A percentile compares a stretch with the other conserved stretches of the same genome.
Conservation (phyloP, 2,888 invertebrate species). For the Orchesellides sinensis region DNA sequence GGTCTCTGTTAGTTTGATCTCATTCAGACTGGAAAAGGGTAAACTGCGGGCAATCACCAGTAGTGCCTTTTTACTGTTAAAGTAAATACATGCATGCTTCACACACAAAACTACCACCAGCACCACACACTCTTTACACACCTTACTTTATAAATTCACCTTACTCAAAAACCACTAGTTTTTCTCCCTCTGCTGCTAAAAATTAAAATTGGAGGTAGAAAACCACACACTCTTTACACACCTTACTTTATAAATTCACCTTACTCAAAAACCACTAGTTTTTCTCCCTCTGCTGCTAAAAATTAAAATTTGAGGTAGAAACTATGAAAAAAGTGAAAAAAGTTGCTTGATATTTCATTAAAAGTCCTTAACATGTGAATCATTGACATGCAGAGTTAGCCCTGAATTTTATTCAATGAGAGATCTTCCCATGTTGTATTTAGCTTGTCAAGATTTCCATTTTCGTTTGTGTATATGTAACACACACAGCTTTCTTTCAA, state of each 20-base stretch:
- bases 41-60: slow-evolving; percentile 59
- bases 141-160: too few relatives aligned
- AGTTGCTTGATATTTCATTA: slow-evolving; percentile 60
- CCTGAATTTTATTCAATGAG: slow-evolving; percentile 56
- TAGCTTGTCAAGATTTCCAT: too few relatives aligned
- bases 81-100: slow-evolving; percentile 46
- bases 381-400: slow-evolving; percentile 57
- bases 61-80: slow-evolving; percentile 59
- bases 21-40: slow-evolving; percentile 59
- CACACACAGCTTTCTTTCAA: neutral
- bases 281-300: slow-evolving; percentile 39
- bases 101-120: slow-evolving; percentile 16
- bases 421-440: too few relatives aligned
- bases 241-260: too few relatives aligned
- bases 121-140: slow-evolving; percentile 23
- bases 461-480: too few relatives aligned
- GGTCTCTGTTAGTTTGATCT: slow-evolving; percentile 58
- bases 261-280: neutral
- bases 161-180: neutral
- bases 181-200: slow-evolving; percentile 39
- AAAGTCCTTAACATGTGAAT: slow-evolving; percentile 46
- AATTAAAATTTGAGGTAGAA: slow-evolving; percentile 39
- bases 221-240: slow-evolving; percentile 27
- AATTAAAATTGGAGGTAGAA: slow-evolving; percentile 37
- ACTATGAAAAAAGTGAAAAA: slow-evolving; percentile 47